Conservation (phyloP, 2,888 invertebrate species). For the Baronia brevicornis region DNA sequence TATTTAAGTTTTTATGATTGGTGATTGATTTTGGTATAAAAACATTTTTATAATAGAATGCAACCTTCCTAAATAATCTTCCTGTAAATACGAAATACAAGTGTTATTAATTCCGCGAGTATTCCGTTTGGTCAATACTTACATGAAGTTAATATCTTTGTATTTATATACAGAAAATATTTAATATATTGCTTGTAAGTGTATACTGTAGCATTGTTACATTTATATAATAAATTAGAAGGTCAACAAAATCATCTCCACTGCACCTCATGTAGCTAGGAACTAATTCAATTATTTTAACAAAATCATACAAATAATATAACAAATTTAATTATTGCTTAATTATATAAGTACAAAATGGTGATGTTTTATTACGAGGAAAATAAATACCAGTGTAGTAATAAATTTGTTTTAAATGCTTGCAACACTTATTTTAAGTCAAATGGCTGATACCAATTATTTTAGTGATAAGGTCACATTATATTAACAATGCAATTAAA, state of each 20-base stretch:
- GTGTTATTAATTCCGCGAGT: too few species aligned
- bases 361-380: conserved; percentile 34
- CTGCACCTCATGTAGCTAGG: conserved; percentile 8
- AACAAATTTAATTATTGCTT: conserved; percentile 23
- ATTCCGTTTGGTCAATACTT: too few species aligned
- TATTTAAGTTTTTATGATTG: conserved; percentile 9
- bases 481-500: conserved; percentile 39
- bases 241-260: conserved; percentile 3
- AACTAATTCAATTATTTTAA: conserved; percentile 3
- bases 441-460: conserved; percentile 65
- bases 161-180: background rate
- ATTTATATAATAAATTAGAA: conserved; percentile 3
- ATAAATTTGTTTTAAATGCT: conserved; percentile 31
- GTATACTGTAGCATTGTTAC: conserved; percentile 1
- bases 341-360: conserved; percentile 49
- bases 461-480: conserved; percentile 55
- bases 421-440: conserved; percentile 34
- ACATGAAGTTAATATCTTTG: background rate
- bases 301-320: conserved; percentile 9
- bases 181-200: conserved; percentile 1
- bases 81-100: conserved; percentile 2
- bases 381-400: conserved; percentile 50
- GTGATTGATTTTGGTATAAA: conserved; percentile 4
- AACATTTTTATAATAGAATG: conserved; percentile 2
- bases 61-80: background rate